Conservation (phyloP, 2,113 vertebrate genomes). For the Gambusia holbrooki region DNA sequence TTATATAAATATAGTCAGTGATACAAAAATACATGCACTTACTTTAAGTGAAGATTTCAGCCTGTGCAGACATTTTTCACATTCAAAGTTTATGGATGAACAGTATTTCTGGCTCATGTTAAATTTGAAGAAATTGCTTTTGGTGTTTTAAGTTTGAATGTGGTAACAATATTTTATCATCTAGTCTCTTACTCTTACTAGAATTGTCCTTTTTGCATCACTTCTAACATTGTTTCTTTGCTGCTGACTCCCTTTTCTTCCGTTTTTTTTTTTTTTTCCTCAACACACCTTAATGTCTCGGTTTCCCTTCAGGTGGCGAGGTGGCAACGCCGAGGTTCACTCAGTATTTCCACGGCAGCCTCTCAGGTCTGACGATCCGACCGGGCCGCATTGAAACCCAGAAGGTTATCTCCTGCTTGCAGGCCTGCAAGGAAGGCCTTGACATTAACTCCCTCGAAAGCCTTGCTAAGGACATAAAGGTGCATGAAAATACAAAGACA, state of each 20-base stretch:
- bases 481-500: slow-evolving; percentile 57
- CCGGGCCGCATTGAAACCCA: slow-evolving; percentile 95
- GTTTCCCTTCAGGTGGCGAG: slow-evolving; percentile 85
- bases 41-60: no score
- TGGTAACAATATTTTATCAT: background rate
- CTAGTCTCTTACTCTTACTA: background rate
- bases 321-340: slow-evolving; percentile 92
- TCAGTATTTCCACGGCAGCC: slow-evolving; percentile 94
- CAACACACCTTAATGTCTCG: background rate
- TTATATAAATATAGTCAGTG: background rate
- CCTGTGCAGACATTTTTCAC: no score
- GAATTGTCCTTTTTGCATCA: background rate
- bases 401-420: slow-evolving; percentile 97
- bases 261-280: background rate
- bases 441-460: slow-evolving; percentile 97
- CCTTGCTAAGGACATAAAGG: slow-evolving; percentile 95
- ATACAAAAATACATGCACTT: background rate
- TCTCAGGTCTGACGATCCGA: slow-evolving; percentile 93
- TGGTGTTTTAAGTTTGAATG: background rate
- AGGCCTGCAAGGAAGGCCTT: slow-evolving; percentile 97
- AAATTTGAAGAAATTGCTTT: background rate
- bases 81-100: no score
- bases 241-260: background rate
- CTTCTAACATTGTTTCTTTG: background rate
- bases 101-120: background rate